phyloP scores from a whole-genome alignment of 2,797 vertebrate genomes.

The Leptatherina wallacei region DNA sequence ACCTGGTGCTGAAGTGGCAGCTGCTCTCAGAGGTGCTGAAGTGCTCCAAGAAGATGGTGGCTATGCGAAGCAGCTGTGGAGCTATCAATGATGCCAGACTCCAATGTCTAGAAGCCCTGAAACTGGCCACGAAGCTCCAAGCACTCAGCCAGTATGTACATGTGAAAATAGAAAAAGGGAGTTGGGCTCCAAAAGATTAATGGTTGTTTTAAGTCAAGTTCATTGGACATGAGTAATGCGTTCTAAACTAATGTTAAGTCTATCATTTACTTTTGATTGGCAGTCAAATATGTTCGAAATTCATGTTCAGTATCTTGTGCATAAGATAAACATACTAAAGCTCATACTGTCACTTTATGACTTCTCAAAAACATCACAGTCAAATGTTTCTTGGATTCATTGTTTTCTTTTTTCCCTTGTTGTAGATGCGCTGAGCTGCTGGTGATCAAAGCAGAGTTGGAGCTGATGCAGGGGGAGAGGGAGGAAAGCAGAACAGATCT shows the following conservation, averaged over 20 bases:
- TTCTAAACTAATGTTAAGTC: not conserved
- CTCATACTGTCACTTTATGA: not conserved
- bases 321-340: not conserved
- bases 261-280: not conserved
- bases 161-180: not conserved
- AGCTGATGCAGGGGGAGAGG: conserved; percentile 84
- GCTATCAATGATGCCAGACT: conserved; percentile 88
- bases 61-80: conserved; percentile 81
- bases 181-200: not conserved
- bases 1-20: conserved; percentile 92
- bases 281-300: not conserved
- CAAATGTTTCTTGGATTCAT: not conserved
- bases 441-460: conserved; percentile 90
- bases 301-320: not conserved
- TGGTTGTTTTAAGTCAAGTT: not conserved
- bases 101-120: conserved; percentile 91
- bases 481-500: conserved; percentile 86
- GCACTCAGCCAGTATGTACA: conserved; percentile 83
- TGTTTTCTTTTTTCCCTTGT: not conserved
- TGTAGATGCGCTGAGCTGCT: conserved; percentile 88
- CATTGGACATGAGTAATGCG: not conserved
- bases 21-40: conserved; percentile 88
- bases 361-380: not conserved
- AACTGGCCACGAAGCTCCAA: conserved; percentile 89
- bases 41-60: conserved; percentile 86